phyloP scores from a whole-genome alignment of 2,797 vertebrate genomes.

The Notolepis coatsorum region DNA sequence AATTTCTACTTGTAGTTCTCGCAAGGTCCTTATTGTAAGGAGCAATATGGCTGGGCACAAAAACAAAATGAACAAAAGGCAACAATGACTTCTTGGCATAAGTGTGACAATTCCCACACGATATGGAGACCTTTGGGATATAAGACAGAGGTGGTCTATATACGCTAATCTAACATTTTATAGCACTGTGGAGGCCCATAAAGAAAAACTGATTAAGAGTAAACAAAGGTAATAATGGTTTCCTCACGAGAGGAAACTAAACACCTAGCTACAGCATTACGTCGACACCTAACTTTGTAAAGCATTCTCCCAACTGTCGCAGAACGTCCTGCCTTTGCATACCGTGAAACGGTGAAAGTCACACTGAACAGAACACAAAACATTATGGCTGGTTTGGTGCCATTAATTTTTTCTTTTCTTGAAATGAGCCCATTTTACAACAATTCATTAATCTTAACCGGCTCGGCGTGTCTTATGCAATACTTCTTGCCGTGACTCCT shows the following conservation, averaged over 20 bases:
- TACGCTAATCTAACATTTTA: conserved; percentile 16
- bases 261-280: conserved; percentile 34
- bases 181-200: conserved; percentile 21
- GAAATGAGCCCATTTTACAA: conserved; percentile 30
- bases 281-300: conserved; percentile 26
- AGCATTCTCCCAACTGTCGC: conserved; percentile 6
- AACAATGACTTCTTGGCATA: conserved; percentile 80
- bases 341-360: conserved; percentile 16
- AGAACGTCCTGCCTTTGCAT: conserved; percentile 17
- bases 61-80: conserved; percentile 64
- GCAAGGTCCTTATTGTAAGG: conserved; percentile 60
- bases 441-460: conserved; percentile 51
- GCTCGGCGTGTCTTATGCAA: conserved; percentile 32
- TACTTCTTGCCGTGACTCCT: conserved; percentile 35
- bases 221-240: conserved; percentile 24
- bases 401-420: conserved; percentile 32
- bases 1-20: conserved; percentile 51
- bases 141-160: conserved; percentile 55
- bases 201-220: conserved; percentile 28
- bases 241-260: conserved; percentile 1
- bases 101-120: conserved; percentile 57
- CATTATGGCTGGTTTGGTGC: conserved; percentile 34
- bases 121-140: conserved; percentile 74
- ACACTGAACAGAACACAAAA: conserved; percentile 26
- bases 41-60: conserved; percentile 74